Conservation (phyloP, 2,888 invertebrate species). For the Plagodis dolabraria region DNA sequence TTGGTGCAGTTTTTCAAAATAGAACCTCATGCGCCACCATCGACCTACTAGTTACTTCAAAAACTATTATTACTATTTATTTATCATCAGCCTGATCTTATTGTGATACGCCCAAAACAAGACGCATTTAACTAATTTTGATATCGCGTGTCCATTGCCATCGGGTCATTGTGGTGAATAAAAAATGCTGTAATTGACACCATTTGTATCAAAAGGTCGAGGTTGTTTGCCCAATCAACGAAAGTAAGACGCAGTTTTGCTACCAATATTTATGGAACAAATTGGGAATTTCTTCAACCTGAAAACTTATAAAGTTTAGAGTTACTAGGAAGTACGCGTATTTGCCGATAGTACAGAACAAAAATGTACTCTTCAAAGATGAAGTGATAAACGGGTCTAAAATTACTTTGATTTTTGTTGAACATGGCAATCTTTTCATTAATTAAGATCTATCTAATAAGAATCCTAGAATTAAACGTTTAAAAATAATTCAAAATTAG, state of each 20-base stretch:
- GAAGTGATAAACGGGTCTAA: too few species aligned
- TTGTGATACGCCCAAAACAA: conserved; percentile 10
- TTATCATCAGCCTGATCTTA: not conserved
- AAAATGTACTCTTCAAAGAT: too few species aligned
- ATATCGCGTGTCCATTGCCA: conserved; percentile 44
- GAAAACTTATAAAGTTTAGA: too few species aligned
- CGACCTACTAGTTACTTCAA: not conserved
- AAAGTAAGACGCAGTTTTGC: conserved; percentile 14
- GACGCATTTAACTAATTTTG: conserved; percentile 32
- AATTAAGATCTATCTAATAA: too few species aligned
- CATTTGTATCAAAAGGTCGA: conserved; percentile 41
- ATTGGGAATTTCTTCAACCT: too few species aligned
- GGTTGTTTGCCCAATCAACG: conserved; percentile 21
- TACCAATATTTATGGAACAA: conserved; percentile 7
- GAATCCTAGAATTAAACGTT: too few species aligned
- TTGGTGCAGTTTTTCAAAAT: too few species aligned
- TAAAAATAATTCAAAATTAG: too few species aligned
- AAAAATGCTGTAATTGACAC: conserved; percentile 34
- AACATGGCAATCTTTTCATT: too few species aligned
- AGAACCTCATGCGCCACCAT: not conserved
- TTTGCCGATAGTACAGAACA: too few species aligned
- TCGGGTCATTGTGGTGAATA: conserved; percentile 30
- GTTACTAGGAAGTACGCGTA: too few species aligned
- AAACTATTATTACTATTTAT: conserved; percentile 3
- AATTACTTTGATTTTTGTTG: too few species aligned